Evolutionary conservation across 2,888 invertebrate genomes (phyloP), one percentile per base, ranked within the genome.

Genomic region (Pyrocoelia pectoralis): DNA sequence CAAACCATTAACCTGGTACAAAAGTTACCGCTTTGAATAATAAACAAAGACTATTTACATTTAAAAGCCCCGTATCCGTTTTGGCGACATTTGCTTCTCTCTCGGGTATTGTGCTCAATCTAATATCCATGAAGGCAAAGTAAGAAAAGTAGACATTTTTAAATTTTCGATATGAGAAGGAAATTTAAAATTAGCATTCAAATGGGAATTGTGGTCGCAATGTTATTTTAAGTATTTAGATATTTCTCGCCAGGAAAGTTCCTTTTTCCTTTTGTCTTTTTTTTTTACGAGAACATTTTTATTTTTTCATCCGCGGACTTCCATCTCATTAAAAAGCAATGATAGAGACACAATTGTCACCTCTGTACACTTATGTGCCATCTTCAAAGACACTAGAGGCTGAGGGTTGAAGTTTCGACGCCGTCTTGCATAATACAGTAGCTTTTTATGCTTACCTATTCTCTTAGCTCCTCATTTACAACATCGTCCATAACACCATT

Each of bases 311-410:
- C 56, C 50, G 38, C 61, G 40, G 29, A 53, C 46, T 63, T 58
- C 58, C 54, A 14, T 63, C 58, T 63, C 63, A 63, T 63, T 63
- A 63, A 63, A 61, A 58, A 53, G 53, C 63, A 63, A 63, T 63
- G 57, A 58, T 63, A 53, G 38, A 63, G 57, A 58, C 63, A 57
- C 63, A 63, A 63, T 63, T 63, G 63, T 63, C 63, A 63, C 63
- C 63, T 63, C 63, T 57, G 33, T 57, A 63, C 63, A 63, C 63
- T 63, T 63, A 63, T 51, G 57, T 54, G 48, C 54, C 54, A 40
- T 54, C 57, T 62, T 63, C 54, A 63, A 63, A 63, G 57, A 51
- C 63, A 40, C 63, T 58, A 54, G 49, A 63, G 19, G 53, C 63
- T 63, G 33, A 54, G 54, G 57, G 57, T 41, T 63, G 53, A 63